phyloP scores from a whole-genome alignment of 1,140 invertebrate species.

The Vanessa tameamea region DNA sequence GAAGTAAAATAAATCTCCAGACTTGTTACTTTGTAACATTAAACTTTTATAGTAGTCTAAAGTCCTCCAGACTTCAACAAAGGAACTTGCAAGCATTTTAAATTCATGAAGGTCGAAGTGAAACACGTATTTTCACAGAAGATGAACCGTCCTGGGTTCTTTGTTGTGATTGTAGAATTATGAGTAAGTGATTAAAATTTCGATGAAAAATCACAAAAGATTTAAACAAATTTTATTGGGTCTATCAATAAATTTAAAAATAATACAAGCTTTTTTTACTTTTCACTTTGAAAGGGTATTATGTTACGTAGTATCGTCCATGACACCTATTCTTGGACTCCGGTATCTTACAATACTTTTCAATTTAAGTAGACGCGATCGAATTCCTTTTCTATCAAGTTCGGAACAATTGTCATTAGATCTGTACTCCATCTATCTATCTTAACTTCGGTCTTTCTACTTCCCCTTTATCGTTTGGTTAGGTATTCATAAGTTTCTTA shows the following conservation, averaged over 20 bases:
- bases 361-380: neutral
- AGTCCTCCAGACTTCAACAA: constrained; percentile 18
- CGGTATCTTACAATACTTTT: neutral
- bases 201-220: neutral
- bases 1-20: constrained; percentile 9
- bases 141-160: neutral
- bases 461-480: neutral
- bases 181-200: neutral
- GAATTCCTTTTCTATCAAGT: neutral
- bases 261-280: too few relatives aligned
- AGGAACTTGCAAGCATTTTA: constrained; percentile 10
- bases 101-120: constrained; percentile 26
- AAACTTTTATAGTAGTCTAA: constrained; percentile 25
- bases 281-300: too few relatives aligned
- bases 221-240: neutral
- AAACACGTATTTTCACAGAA: constrained; percentile 11
- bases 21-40: constrained; percentile 24
- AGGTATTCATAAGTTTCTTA: constrained; percentile 2
- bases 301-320: too few relatives aligned
- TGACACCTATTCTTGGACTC: too few relatives aligned
- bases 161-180: neutral
- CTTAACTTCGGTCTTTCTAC: constrained; percentile 1
- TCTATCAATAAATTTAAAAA: too few relatives aligned
- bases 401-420: constrained; percentile 6
- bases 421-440: neutral